Conservation (phyloP, 37 sponge, comb jelly and placozoan species). For the Hormiphora californensis region DNA sequence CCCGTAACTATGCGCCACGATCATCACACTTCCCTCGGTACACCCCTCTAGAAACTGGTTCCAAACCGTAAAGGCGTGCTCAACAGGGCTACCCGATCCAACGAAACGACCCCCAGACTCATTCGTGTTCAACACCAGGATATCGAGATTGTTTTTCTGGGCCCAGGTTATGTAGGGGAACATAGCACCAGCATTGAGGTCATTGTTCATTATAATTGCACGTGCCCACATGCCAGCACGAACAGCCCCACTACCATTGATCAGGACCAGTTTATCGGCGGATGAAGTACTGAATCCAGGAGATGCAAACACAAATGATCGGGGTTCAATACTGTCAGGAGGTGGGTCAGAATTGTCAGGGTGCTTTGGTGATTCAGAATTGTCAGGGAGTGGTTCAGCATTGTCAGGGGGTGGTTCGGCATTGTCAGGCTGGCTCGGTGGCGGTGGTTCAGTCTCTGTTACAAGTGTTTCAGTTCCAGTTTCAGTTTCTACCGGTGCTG, state of each 20-base stretch:
- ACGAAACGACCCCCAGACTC: background rate
- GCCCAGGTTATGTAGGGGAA: slow-evolving; percentile 44
- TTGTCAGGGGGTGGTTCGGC: background rate
- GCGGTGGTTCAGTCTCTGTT: too few species aligned
- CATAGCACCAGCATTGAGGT: slow-evolving; percentile 43
- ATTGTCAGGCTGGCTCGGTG: background rate
- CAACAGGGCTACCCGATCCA: background rate
- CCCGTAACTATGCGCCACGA: slow-evolving; percentile 32
- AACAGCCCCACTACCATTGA: slow-evolving; percentile 47
- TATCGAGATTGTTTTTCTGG: background rate
- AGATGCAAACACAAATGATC: slow-evolving; percentile 35
- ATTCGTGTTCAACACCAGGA: slow-evolving; percentile 28
- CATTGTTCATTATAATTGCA: slow-evolving; percentile 4
- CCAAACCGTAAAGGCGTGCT: slow-evolving; percentile 34
- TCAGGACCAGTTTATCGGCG: background rate
- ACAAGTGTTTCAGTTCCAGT: too few species aligned
- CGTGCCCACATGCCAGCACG: slow-evolving; percentile 39
- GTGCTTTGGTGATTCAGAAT: background rate
- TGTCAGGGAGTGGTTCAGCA: too few species aligned
- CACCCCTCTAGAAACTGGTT: background rate
- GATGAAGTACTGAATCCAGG: background rate
- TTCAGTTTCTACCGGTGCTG: too few species aligned
- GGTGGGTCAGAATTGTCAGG: background rate
- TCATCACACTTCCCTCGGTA: background rate
- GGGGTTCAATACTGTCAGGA: too few species aligned